phyloP scores from a whole-genome alignment of 2,888 invertebrate genomes.

The Sesamia inferens region DNA sequence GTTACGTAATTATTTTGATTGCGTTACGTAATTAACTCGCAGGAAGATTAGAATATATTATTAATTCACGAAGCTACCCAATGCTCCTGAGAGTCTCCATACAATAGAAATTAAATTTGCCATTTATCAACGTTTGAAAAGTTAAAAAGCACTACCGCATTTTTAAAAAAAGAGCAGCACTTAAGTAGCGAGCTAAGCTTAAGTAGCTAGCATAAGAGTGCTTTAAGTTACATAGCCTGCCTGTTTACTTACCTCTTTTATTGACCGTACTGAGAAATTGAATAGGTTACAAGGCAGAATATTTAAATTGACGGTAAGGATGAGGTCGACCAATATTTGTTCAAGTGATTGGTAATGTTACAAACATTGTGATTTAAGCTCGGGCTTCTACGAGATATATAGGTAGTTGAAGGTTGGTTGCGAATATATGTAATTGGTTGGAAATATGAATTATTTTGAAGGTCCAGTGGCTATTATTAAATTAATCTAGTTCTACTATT shows the following conservation, averaged over 20 bases:
- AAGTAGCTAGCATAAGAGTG: neutral
- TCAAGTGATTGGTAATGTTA: conserved; percentile 46
- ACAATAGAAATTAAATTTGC: neutral
- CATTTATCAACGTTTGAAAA: neutral
- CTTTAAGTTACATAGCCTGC: neutral
- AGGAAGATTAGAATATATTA: neutral
- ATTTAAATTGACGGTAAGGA: conserved; percentile 50
- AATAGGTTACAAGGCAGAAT: conserved; percentile 37
- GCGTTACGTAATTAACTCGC: neutral
- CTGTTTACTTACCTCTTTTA: neutral
- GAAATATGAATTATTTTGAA: conserved; percentile 23
- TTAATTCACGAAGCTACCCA: neutral
- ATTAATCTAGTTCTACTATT: neutral
- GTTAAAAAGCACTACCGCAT: neutral
- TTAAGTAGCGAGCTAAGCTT: neutral
- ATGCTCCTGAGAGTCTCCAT: neutral
- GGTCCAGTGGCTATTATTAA: neutral
- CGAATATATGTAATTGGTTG: conserved; percentile 37
- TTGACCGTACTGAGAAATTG: conserved; percentile 28
- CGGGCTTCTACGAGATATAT: conserved; percentile 29
- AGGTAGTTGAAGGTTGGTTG: conserved; percentile 37
- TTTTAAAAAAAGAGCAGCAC: neutral
- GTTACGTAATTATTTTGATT: too few relatives aligned
- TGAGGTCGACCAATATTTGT: conserved; percentile 53
- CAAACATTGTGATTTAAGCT: conserved; percentile 52